Evolutionary conservation across 2,888 invertebrate genomes (phyloP), one percentile per base, ranked within the genome.

Genomic region (Drosophila sordidapex): DNA sequence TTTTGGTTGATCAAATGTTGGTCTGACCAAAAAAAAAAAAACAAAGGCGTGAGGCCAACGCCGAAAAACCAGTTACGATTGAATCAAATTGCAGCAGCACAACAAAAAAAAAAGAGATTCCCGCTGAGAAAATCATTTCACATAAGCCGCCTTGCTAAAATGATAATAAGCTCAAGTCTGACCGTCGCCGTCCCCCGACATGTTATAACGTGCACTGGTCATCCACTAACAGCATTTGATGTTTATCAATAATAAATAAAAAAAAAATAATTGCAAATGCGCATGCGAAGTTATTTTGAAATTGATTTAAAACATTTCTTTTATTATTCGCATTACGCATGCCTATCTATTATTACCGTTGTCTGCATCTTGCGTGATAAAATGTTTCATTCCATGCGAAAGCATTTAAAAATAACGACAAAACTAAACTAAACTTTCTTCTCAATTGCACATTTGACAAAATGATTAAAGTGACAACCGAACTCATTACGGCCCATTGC

Each of bases 1-100:
- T 88, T 82, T 84, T 83, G 62, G 80, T 78, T 86, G 87, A 87
- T 84, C 84, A 87, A 84, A 79, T 84, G 87, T 72, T 82, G 63
- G 77, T 57, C 70, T 72, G 68, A 63, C 79, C 79, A 79, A 79
- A 76, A 76, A 64, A 68, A 68, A 78, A 72, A 78, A 75, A 64
- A 63, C 66, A 66, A 76, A 71, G 61, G 62, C 65, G 68, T 69
- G 52, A 80, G 64, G 43, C 70, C 65, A 82, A 52, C 43, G 79
- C 79, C 82, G 61, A 79, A 82, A 81, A 86, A 88, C 89, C 82
- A 69, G 86, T 86, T 86, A 75, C 69, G 69, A 86, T 83, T 86
- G 79, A 87, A 81, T 76, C 66, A 84, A 88, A 86, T 87, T 84
- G 82, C 72, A 69, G 75, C 78, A 74, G 71, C 76, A 76, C 46